A percentile compares a stretch with the other conserved stretches of the same genome.
Conservation (phyloP, 30 jellyfish, hydroid and myxozoan species). For the Pseudorhiza aurosa region DNA sequence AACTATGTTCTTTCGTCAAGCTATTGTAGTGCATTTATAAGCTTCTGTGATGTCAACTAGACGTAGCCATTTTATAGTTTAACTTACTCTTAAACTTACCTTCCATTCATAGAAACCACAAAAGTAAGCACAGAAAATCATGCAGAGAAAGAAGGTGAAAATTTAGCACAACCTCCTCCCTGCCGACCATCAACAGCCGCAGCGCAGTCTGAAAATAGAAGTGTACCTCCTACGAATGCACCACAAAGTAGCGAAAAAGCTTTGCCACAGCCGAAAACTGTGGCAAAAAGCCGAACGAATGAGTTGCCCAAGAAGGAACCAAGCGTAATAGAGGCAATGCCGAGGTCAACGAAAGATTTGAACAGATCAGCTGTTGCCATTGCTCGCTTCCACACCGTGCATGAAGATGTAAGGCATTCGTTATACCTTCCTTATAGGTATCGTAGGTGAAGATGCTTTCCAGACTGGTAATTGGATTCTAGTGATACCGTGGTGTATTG, state of each 20-base stretch:
- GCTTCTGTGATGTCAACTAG: too few relatives aligned
- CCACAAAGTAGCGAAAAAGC: background rate
- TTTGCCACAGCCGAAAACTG: background rate
- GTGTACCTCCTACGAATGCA: constrained; percentile 2
- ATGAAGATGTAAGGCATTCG: constrained; percentile 47
- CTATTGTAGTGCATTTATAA: too few relatives aligned
- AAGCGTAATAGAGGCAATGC: constrained; percentile 41
- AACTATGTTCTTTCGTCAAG: too few relatives aligned
- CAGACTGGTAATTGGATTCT: too few relatives aligned
- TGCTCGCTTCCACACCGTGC: constrained; percentile 58
- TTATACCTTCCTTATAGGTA: too few relatives aligned
- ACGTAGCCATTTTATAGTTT: too few relatives aligned
- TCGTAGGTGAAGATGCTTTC: too few relatives aligned
- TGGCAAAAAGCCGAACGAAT: background rate
- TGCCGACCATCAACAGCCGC: constrained; percentile 35
- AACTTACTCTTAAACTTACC: too few relatives aligned
- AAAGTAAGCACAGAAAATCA: background rate
- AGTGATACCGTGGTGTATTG: too few relatives aligned
- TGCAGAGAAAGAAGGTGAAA: background rate
- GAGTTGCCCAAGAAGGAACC: constrained; percentile 21
- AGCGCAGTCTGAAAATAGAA: constrained; percentile 5
- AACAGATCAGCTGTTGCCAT: constrained; percentile 67
- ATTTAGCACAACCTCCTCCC: constrained; percentile 1
- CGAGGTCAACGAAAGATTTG: constrained; percentile 62
- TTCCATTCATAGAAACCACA: background rate